phyloP scores from a whole-genome alignment of 2,113 vertebrate species.

The Lophotis ruficrista region DNA sequence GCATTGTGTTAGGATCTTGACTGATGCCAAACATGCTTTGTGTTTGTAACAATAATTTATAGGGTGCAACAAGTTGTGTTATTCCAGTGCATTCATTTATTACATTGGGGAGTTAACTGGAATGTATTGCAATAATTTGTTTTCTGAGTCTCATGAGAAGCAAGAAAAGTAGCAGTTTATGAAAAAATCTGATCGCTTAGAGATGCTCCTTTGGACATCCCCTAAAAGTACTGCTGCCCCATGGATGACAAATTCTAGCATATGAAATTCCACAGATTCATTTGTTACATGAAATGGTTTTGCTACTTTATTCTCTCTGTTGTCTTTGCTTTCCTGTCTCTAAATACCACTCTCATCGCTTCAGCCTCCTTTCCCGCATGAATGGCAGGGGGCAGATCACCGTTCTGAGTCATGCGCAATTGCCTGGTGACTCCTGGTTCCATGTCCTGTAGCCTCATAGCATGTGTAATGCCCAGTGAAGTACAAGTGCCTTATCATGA shows the following conservation, averaged over 20 bases:
- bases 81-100: not conserved
- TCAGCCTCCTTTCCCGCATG: not conserved
- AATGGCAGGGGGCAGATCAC: not conserved
- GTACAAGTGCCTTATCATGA: not conserved
- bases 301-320: not conserved
- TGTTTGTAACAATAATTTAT: constrained; percentile 9
- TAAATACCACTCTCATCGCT: not conserved
- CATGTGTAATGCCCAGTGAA: not conserved
- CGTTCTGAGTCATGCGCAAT: not conserved
- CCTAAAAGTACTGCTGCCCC: not conserved
- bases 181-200: not conserved
- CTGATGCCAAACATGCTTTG: not conserved
- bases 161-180: not conserved
- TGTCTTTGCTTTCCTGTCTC: not conserved
- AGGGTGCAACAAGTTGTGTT: not conserved
- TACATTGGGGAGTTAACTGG: not conserved
- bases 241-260: not conserved
- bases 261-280: not conserved
- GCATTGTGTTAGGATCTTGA: not conserved
- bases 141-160: not conserved
- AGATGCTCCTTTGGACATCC: not conserved
- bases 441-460: not conserved
- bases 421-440: not conserved
- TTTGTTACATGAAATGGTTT: not conserved
- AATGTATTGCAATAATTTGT: not conserved